Percentiles rank a stretch among this genome's conserved stretches.
Evolutionary conservation across 2,113 vertebrate genomes (phyloP).

Genomic region (Orycteropus afer): DNA sequence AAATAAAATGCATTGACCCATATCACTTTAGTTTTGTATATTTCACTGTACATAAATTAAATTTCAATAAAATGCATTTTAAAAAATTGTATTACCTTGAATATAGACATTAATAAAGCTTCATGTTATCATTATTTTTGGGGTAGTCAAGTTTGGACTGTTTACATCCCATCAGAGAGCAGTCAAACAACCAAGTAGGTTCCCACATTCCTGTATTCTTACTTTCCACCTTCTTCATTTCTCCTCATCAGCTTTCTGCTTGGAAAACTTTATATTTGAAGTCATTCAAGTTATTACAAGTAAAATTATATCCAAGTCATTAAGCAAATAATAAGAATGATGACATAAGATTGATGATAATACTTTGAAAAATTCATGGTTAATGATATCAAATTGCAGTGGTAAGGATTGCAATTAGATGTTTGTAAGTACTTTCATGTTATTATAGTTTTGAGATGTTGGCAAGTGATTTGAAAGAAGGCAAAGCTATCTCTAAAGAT

Average conservation of each 20-base stretch:
- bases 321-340: constrained; percentile 46
- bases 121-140: not conserved
- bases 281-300: constrained; percentile 5
- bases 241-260: not conserved
- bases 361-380: not conserved
- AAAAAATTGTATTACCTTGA: not conserved
- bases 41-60: too few species aligned
- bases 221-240: not conserved
- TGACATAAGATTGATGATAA: constrained; percentile 38
- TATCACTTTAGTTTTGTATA: too few species aligned
- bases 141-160: not conserved
- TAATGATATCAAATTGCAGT: constrained; percentile 45
- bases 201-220: not conserved
- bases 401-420: constrained; percentile 40
- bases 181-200: not conserved
- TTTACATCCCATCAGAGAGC: not conserved
- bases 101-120: not conserved
- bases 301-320: constrained; percentile 34
- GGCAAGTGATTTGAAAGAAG: constrained; percentile 27
- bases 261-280: not conserved
- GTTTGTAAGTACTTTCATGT: constrained; percentile 15
- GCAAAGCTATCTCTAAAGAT: not conserved
- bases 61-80: too few species aligned
- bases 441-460: constrained; percentile 38
- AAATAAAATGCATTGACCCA: too few species aligned